Conservation (phyloP, 2,888 invertebrate genomes). For the Drosophila stalkeri region DNA sequence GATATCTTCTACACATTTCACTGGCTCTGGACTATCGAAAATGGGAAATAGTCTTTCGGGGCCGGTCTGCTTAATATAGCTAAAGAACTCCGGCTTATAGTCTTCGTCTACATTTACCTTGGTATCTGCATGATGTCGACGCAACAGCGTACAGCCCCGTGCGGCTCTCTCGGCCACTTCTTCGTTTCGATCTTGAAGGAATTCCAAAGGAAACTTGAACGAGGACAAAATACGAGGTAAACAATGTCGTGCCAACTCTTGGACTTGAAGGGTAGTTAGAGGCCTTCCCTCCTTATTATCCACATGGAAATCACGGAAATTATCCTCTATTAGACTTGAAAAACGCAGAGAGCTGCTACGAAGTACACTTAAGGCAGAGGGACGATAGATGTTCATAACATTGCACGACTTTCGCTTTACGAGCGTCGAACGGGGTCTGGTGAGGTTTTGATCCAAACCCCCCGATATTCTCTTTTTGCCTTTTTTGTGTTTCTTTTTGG, state of each 20-base stretch:
- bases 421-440: not conserved
- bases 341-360: not conserved
- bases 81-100: slow-evolving; percentile 26
- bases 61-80: slow-evolving; percentile 59
- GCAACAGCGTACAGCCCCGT: slow-evolving; percentile 9
- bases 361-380: not conserved
- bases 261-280: slow-evolving; percentile 28
- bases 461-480: not conserved
- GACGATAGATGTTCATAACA: slow-evolving; percentile 44
- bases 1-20: not conserved
- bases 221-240: slow-evolving; percentile 79
- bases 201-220: slow-evolving; percentile 77
- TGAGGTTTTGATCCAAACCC: not conserved
- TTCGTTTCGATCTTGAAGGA: slow-evolving; percentile 50
- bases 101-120: not conserved
- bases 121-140: slow-evolving; percentile 2
- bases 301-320: slow-evolving; percentile 30
- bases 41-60: slow-evolving; percentile 79
- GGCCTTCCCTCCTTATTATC: not conserved
- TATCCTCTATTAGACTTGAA: rapidly evolving
- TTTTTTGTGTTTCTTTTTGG: not conserved
- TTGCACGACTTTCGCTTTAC: not conserved
- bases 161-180: slow-evolving; percentile 19
- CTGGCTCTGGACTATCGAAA: slow-evolving; percentile 26
- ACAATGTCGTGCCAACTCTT: slow-evolving; percentile 51